phyloP scores from a whole-genome alignment of 2,113 vertebrate species.

The Chascanopsetta lugubris region DNA sequence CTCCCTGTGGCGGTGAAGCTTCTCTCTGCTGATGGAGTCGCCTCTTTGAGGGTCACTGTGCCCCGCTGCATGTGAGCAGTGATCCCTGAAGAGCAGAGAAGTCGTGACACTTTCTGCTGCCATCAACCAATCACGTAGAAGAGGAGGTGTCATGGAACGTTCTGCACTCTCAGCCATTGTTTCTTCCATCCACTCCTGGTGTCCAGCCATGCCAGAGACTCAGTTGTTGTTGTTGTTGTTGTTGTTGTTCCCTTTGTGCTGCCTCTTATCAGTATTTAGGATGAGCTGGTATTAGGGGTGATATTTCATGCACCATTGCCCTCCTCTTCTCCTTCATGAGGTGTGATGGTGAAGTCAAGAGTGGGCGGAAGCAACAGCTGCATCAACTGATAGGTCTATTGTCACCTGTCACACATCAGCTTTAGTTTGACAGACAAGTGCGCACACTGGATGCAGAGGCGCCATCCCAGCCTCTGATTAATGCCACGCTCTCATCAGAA shows the following conservation, averaged over 20 bases:
- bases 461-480: not conserved
- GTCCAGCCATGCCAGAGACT: constrained; percentile 16
- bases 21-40: constrained; percentile 54
- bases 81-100: constrained; percentile 64
- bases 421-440: constrained; percentile 49
- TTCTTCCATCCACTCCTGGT: constrained; percentile 25
- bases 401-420: constrained; percentile 70
- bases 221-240: no score
- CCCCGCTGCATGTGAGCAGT: constrained; percentile 53
- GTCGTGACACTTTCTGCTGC: constrained; percentile 73
- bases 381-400: constrained; percentile 59
- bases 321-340: constrained; percentile 34
- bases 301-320: constrained; percentile 35
- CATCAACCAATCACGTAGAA: constrained; percentile 60
- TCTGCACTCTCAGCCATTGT: constrained; percentile 35
- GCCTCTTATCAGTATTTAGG: constrained; percentile 39
- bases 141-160: constrained; percentile 62
- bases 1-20: constrained; percentile 33
- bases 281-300: constrained; percentile 35
- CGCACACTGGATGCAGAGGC: constrained; percentile 22
- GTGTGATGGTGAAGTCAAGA: not conserved
- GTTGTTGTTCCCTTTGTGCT: constrained; percentile 20
- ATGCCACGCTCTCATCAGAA: not conserved
- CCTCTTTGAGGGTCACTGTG: constrained; percentile 53
- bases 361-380: constrained; percentile 52